phyloP scores from a whole-genome alignment of 2,888 invertebrate species.

The Lasioglossum marginatum region DNA sequence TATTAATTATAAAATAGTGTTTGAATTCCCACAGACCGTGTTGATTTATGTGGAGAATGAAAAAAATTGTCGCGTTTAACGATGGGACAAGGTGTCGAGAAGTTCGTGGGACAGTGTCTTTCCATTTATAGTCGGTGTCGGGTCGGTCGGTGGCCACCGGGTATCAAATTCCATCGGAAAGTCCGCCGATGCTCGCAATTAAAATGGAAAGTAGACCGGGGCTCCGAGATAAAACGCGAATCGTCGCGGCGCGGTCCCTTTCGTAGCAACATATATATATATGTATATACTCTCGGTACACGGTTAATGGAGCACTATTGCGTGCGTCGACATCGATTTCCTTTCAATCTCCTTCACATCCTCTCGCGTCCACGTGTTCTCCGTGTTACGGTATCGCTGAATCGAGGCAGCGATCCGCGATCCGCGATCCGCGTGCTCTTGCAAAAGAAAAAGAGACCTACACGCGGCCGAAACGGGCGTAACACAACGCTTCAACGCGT shows the following conservation, averaged over 20 bases:
- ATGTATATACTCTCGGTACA: neutral
- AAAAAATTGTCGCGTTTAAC: too few species aligned
- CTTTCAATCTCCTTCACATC: conserved; percentile 36
- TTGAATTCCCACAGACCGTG: too few species aligned
- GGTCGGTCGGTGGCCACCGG: neutral
- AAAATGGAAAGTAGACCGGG: conserved; percentile 53
- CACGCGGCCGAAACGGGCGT: conserved; percentile 29
- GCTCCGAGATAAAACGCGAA: conserved; percentile 17
- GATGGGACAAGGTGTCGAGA: neutral
- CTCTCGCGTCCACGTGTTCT: conserved; percentile 26
- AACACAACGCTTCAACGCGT: conserved; percentile 17
- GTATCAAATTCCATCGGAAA: conserved; percentile 29
- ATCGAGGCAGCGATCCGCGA: neutral
- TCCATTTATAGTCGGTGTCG: conserved; percentile 11
- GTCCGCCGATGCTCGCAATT: conserved; percentile 34
- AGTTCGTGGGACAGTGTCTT: neutral
- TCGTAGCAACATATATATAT: neutral
- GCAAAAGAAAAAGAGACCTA: conserved; percentile 5
- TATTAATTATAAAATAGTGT: too few species aligned
- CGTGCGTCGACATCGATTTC: conserved; percentile 45
- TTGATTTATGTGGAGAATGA: too few species aligned
- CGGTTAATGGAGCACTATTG: conserved; percentile 29
- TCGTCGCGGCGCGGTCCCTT: neutral
- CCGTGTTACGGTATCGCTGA: conserved; percentile 1
- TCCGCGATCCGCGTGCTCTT: neutral